Evolutionary conservation across 2,888 invertebrate species (phyloP).

Genomic region (Catotricha subobsoleta): DNA sequence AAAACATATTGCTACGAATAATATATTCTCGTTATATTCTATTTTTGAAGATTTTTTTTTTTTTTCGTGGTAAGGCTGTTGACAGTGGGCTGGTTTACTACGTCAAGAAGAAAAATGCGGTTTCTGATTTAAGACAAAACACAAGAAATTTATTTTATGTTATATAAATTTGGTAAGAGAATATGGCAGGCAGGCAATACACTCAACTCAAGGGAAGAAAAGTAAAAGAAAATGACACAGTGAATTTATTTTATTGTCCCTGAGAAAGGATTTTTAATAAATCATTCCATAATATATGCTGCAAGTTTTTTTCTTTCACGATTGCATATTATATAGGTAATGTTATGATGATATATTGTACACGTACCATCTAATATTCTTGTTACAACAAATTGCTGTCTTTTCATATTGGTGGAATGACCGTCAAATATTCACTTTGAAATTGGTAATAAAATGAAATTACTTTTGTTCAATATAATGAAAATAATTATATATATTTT

Average conservation of each 20-base stretch:
- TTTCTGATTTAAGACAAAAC: not conserved
- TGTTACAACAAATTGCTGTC: no score
- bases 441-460: no score
- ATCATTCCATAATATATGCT: constrained; percentile 3
- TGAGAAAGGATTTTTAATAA: constrained; percentile 5
- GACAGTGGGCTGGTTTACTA: constrained; percentile 6
- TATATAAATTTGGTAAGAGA: not conserved
- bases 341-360: no score
- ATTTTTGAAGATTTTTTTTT: constrained; percentile 6
- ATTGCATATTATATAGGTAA: no score
- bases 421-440: no score
- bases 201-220: not conserved
- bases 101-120: constrained; percentile 8
- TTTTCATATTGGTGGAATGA: no score
- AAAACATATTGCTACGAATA: constrained; percentile 7
- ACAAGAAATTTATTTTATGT: not conserved
- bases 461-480: no score
- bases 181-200: not conserved
- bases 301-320: no score
- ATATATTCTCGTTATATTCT: constrained; percentile 8
- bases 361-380: no score
- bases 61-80: no score
- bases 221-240: constrained; percentile 4
- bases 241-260: constrained; percentile 9
- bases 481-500: no score